These are phyloP conservation scores for Ceyx cyanopectus DNA, from an alignment of 2,113 vertebrate species.

Conservation along the genomic window DNA sequence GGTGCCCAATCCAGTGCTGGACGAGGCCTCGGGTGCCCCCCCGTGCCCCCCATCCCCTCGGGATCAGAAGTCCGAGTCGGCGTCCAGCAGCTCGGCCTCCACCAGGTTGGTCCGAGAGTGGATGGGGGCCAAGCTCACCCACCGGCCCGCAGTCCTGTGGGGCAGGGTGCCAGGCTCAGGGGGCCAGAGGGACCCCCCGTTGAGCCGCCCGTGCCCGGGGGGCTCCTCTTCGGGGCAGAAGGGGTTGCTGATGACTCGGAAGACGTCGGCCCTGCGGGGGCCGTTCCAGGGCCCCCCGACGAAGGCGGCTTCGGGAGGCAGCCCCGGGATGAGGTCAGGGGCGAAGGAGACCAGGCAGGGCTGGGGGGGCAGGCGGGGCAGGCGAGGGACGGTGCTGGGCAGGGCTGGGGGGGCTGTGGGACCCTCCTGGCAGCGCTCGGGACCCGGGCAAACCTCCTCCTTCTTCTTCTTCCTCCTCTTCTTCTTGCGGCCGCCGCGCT, in stretches of 20 bases:
- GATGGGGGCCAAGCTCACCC: conserved; percentile 81
- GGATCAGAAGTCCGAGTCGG: conserved; percentile 89
- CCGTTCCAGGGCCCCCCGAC: background rate
- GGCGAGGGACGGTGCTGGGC: conserved; percentile 83
- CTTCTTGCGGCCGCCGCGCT: conserved; percentile 82
- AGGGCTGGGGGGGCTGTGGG: conserved; percentile 31
- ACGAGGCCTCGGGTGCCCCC: rapidly evolving
- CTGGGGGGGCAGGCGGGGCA: conserved; percentile 87
- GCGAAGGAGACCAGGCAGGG: conserved; percentile 85
- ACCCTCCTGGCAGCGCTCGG: conserved; percentile 18
- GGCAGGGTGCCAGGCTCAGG: background rate
- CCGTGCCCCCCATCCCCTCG: background rate
- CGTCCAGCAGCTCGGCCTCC: conserved; percentile 91
- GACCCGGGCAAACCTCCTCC: conserved; percentile 76
- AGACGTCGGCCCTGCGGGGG: conserved; percentile 37
- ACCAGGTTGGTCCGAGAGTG: conserved; percentile 94
- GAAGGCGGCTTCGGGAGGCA: conserved; percentile 43
- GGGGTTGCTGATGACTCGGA: conserved; percentile 76
- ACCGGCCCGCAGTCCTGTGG: conserved; percentile 18
- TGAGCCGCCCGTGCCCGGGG: background rate
- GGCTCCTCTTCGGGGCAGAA: conserved; percentile 66
- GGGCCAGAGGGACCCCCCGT: background rate
- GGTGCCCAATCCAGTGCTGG: background rate
- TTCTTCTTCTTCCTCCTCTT: conserved; percentile 89
- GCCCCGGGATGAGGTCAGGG: conserved; percentile 71